Evolutionary conservation across 92 coral and sea anemone species (phyloP).

Genomic region (Bergia sp.): DNA sequence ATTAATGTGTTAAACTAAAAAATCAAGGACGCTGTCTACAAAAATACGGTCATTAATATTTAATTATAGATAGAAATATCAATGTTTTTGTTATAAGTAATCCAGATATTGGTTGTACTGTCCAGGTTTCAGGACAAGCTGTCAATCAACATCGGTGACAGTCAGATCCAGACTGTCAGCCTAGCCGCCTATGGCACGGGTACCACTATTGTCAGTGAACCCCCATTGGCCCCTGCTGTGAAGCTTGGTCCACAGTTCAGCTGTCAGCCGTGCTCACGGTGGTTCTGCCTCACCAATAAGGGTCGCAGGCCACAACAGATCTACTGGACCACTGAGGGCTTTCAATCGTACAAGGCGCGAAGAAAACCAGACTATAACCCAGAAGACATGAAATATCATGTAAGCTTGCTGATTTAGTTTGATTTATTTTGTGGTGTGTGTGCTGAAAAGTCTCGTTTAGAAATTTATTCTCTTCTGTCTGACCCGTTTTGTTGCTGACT

Average conservation of each 20-base stretch:
- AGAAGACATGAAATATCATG: constrained; percentile 91
- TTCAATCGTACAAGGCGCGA: constrained; percentile 81
- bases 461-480: no score
- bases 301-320: constrained; percentile 97
- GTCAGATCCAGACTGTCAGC: constrained; percentile 87
- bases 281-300: constrained; percentile 81
- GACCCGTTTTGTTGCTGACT: no score
- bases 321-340: constrained; percentile 99
- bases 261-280: constrained; percentile 79
- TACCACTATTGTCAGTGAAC: constrained; percentile 94
- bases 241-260: constrained; percentile 96
- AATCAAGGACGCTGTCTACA: no score
- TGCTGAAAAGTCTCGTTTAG: no score
- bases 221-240: constrained; percentile 90
- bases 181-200: constrained; percentile 92
- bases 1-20: no score
- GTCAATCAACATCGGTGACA: constrained; percentile 87
- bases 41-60: no score
- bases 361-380: constrained; percentile 82
- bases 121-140: constrained; percentile 90
- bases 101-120: neutral
- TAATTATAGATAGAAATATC: no score
- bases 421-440: neutral
- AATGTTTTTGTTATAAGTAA: no score
- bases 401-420: constrained; percentile 22